Evolutionary conservation across 2,888 invertebrate genomes (phyloP).

Genomic region (Plutella xylostella): DNA sequence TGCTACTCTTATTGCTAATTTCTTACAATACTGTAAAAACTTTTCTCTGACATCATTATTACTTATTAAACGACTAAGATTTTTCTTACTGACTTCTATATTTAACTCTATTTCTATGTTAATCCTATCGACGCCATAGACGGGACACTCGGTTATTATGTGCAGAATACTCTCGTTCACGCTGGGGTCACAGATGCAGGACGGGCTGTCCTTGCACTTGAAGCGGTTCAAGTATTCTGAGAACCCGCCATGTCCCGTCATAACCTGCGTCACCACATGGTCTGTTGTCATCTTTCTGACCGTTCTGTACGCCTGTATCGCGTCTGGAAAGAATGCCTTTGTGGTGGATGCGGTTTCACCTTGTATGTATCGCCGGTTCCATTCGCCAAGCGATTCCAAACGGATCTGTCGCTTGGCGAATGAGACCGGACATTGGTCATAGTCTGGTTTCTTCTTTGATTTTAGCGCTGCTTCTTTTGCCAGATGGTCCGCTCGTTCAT

Average conservation of each 20-base stretch:
- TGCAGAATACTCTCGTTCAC: neutral
- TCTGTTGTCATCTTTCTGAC: neutral
- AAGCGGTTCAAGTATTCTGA: conserved; percentile 13
- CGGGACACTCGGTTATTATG: neutral
- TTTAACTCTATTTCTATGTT: too few species aligned
- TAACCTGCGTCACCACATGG: neutral
- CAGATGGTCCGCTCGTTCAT: conserved; percentile 12
- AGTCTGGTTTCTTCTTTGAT: conserved; percentile 1
- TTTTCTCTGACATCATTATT: too few species aligned
- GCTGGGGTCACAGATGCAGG: conserved; percentile 2
- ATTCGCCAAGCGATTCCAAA: neutral
- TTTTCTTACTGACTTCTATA: too few species aligned
- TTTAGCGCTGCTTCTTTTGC: conserved; percentile 12
- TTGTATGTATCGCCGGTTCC: conserved; percentile 7
- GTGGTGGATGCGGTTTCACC: conserved; percentile 1
- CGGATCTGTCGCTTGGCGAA: conserved; percentile 6
- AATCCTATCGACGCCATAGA: too few species aligned
- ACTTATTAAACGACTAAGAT: too few species aligned
- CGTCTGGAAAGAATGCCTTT: conserved; percentile 4
- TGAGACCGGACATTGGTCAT: conserved; percentile 8
- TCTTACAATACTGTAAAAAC: too few species aligned
- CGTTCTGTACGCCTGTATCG: neutral
- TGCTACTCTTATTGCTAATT: too few species aligned
- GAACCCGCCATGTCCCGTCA: conserved; percentile 15
- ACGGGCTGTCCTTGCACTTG: conserved; percentile 9